These are phyloP conservation scores for Manacus vitellinus DNA, from an alignment of 2,113 vertebrate species.

Conservation along the genomic window DNA sequence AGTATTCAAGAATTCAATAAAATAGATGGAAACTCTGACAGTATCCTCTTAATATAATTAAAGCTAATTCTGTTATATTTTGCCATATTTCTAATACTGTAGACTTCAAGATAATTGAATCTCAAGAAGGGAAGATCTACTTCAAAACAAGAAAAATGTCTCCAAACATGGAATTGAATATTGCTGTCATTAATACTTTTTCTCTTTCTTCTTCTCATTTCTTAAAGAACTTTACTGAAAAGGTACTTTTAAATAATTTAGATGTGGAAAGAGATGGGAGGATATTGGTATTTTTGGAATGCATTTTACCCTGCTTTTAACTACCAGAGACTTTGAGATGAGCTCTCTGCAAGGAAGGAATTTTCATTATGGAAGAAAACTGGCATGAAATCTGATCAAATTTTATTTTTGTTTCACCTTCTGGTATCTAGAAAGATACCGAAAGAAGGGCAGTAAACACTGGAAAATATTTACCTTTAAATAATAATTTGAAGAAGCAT, in stretches of 20 bases:
- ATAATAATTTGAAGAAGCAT: not conserved
- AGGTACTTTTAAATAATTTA: not conserved
- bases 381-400: not conserved
- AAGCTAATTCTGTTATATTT: not conserved
- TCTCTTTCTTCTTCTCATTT: not conserved
- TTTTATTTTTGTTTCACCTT: conserved; percentile 21
- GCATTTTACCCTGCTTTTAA: not conserved
- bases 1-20: not conserved
- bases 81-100: not conserved
- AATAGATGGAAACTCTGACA: not conserved
- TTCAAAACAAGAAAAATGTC: not conserved
- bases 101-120: not conserved
- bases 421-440: not conserved
- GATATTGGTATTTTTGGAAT: not conserved
- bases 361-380: not conserved
- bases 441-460: not conserved
- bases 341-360: not conserved
- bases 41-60: not conserved
- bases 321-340: not conserved
- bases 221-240: not conserved
- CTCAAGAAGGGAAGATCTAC: not conserved
- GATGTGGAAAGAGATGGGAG: not conserved
- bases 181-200: not conserved
- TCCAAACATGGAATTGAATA: not conserved
- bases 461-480: not conserved